A percentile compares a stretch with the other conserved stretches of the same genome.
These are phyloP conservation scores for Drosophila mercatorum DNA, from an alignment of 2,888 invertebrate genomes.

Conservation along the genomic window DNA sequence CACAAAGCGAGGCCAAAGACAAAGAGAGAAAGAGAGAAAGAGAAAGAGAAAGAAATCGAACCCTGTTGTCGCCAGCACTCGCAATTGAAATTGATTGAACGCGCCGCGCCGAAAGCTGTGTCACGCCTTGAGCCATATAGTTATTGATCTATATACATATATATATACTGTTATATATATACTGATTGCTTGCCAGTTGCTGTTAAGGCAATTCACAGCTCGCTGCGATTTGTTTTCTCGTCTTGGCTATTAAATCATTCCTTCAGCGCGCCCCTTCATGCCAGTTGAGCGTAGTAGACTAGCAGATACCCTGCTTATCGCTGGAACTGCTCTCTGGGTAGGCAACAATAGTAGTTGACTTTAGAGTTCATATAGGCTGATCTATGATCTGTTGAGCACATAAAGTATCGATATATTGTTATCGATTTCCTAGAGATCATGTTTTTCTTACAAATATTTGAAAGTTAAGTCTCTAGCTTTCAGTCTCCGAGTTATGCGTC, in stretches of 20 bases:
- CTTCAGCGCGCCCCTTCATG: conserved; percentile 3
- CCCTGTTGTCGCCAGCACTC: conserved; percentile 1
- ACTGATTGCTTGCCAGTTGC: conserved; percentile 21
- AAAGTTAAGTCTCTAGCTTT: too few relatives aligned
- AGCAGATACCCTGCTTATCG: neutral
- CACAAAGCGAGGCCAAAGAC: neutral
- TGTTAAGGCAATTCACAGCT: conserved; percentile 34
- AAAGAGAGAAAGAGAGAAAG: neutral
- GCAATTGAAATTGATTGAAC: conserved; percentile 55
- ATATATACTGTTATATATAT: conserved; percentile 27
- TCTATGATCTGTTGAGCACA: too few relatives aligned
- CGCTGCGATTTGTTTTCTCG: conserved; percentile 6
- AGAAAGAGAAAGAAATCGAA: conserved; percentile 6
- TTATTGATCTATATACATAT: conserved; percentile 4
- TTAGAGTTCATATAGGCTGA: too few relatives aligned
- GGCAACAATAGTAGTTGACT: neutral
- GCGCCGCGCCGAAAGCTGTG: conserved; percentile 45
- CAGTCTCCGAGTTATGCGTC: too few relatives aligned
- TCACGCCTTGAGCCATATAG: conserved; percentile 17
- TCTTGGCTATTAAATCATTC: conserved; percentile 12
- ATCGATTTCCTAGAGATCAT: too few relatives aligned
- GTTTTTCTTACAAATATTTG: too few relatives aligned
- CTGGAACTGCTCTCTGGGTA: neutral
- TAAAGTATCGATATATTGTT: too few relatives aligned
- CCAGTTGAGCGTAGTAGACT: neutral